These are phyloP conservation scores for Automeris io DNA, from an alignment of 2,888 invertebrate species.

Conservation along the genomic window DNA sequence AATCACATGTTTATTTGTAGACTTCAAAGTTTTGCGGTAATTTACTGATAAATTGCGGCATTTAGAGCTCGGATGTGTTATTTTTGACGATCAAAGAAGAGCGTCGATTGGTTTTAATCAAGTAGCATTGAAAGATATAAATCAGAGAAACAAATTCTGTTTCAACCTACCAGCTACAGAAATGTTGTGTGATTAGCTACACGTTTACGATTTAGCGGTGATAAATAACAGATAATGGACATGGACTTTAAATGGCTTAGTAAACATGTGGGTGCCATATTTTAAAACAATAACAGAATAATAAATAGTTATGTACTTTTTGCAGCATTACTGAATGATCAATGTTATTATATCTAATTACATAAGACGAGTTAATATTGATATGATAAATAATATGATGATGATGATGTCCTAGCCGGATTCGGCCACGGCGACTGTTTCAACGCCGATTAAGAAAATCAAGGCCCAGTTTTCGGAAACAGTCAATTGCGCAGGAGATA, in stretches of 20 bases:
- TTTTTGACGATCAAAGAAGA: slow-evolving; percentile 47
- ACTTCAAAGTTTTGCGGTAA: not conserved
- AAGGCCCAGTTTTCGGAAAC: no score
- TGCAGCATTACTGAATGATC: no score
- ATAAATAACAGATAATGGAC: slow-evolving; percentile 19
- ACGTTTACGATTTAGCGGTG: not conserved
- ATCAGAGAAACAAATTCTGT: slow-evolving; percentile 37
- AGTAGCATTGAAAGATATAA: slow-evolving; percentile 33
- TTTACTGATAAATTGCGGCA: not conserved
- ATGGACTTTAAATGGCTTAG: not conserved
- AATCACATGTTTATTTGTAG: not conserved
- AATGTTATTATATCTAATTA: no score
- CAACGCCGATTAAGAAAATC: no score
- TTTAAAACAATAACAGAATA: no score
- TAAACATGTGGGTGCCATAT: not conserved
- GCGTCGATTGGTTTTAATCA: slow-evolving; percentile 44
- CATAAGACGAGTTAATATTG: no score
- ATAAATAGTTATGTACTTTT: no score
- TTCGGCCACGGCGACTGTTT: no score
- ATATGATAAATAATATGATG: no score
- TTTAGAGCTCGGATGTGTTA: slow-evolving; percentile 6
- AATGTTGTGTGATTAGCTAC: slow-evolving; percentile 32
- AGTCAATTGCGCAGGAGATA: no score
- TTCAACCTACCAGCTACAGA: slow-evolving; percentile 34
- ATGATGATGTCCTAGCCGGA: no score